Base-by-base conservation (phyloP, 2,113 vertebrate species). In the Reinhardtius hippoglossoides region DNA sequence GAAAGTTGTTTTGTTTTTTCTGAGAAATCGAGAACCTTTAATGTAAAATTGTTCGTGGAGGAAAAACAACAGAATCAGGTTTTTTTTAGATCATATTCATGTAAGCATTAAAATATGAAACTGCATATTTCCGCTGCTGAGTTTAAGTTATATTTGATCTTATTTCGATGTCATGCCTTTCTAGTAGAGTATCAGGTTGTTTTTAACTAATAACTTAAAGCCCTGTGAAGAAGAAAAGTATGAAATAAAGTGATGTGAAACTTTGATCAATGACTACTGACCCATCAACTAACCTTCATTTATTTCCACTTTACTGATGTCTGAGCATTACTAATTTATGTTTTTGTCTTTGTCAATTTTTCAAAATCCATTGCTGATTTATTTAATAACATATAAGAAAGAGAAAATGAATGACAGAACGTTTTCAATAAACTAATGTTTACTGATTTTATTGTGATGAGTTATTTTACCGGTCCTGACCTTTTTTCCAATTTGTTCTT, bases 381-480 rank as follows among this genome's bases (percentile, higher is more conserved):
- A 86, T 83, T 90, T 92, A 61, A 87, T 76, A 88, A 87, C 65
- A 90, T 44, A 78, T 84, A 87, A 81, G 84, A 44, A 84, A 80
- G 85, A 86, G 48, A 84, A 82, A 87, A 92, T 92, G 87, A 88
- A 92, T 89, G 87, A 91, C 26, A 68, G 61, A 83, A 88, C 88
- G 88, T 94, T 93, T 93, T 94, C 73, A 94, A 94, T 94, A 94
- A 94, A 95, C 85, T 82, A 76, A 90, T 80, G 78, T 87, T 90
- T 89, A 84, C 79, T 86, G 83, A 86, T 83, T 64, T 71, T 50
- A 67, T 71, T 76, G 76, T 84, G 66, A 61, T 67, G 46, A 57
- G 62, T 76, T 40, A 23, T 77, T 84, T 71, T 55, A 5, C n/a
- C 1, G 9, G 50, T 54, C n/a, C 9, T 4, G 52, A 52, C 6